Base-by-base conservation (phyloP, 2,797 vertebrate genomes). In the Erpetoichthys calabaricus region DNA sequence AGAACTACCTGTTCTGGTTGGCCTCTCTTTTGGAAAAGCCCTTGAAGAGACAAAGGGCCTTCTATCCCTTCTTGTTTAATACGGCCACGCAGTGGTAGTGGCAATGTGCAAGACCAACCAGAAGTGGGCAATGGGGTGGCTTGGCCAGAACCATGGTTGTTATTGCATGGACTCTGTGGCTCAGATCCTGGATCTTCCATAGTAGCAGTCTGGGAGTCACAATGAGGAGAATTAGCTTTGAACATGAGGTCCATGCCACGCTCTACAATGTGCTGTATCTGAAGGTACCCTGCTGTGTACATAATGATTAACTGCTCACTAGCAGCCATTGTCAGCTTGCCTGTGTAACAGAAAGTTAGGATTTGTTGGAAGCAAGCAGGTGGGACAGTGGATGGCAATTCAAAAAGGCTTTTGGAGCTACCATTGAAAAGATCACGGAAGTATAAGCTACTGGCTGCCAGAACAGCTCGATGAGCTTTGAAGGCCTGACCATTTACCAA, bases 221-320 rank as follows among this genome's bases (percentile, higher is more conserved):
- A 99, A 82, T 94, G 96, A n/a, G 96, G 96, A 0, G 96, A 98
- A 82, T 90, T 98, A 55, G 94, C 96, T 80, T 99, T 98, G 76
- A 97, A 96, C 91, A 97, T 91, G 66, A 98, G 86, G 80, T 99
- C 96, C 59, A 97, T 97, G 58, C 96, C 95, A 9, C 88, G 83
- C 84, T 99, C 96, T 62, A 98, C 91, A 51, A 99, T 99, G 81
- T 97, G 93, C 80, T 98, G 96, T 80, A 98, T 97, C 79, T 98
- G 95, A 71, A 99, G 89, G 83, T 98, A 99, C 62, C 95, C 95
- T 0, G 95, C 95, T 1, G 95, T 99, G 86, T 99, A 99, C 96
- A 99, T 99, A 68, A 99, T 91, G 77, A 99, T 94, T 47, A 99
- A 90, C 87, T 99, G 96, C 80, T 99, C 96, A 49, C 96, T 97